Evolutionary conservation across 2,797 vertebrate species (phyloP), one percentile per base, ranked within the genome.

Genomic region (Dipus sagitta): DNA sequence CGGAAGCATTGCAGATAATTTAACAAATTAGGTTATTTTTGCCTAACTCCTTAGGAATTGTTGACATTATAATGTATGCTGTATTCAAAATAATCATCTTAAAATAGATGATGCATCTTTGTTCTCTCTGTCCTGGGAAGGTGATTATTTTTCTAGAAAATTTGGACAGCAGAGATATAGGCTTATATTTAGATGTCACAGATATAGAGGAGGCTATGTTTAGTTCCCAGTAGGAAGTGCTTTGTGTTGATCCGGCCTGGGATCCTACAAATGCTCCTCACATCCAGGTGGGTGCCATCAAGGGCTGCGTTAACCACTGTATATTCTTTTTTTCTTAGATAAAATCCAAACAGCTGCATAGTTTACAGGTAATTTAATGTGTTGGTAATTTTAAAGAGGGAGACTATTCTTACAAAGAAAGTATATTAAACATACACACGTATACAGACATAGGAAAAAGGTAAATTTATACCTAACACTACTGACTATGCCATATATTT

Each of bases 11-110:
- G 18, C 42, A 92, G 30, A 95, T 26, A 76, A 23, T 95, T 88
- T 88, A 78, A 9, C 11, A 88, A 86, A 95, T 75, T 52, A 78
- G 10, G 13, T 64, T 92, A 64, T 64, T 30, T 91, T 95, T 74
- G 38, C 86, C 21, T 75, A 6, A 75, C 65, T 64, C 2, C 13
- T 76, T 92, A 76, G 92, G 94, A 52, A 47, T 70, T 79, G 70
- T 91, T 9, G 68, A 83, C 23, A 70, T 30, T 71, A 65, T 86
- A 0, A 1, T 1, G 20, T 92, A 79, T 4, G 54, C 32, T 24
- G 0, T 83, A n/a, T 85, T 72, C 88, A 70, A 88, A 94, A 87
- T 18, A 87, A 6, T 26, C 82, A 14, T 65, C 34, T 64, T 84
- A 28, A 94, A 87, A 23, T 80, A 92, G 94, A 90, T 64, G 6